phyloP scores from a whole-genome alignment of 2,888 invertebrate species.

The Epiblema foenella region DNA sequence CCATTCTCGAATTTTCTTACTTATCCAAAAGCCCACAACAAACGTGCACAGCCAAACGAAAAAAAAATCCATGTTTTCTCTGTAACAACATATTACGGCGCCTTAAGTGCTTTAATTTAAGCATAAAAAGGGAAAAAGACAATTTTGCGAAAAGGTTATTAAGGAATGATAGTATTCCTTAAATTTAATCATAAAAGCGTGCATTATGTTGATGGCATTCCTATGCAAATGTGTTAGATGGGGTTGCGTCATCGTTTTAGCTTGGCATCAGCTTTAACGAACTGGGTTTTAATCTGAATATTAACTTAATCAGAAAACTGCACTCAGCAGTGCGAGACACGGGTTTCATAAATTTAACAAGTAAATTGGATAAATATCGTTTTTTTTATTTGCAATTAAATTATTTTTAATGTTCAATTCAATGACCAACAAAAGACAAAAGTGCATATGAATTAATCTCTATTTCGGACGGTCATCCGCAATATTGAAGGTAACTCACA shows the following conservation, averaged over 20 bases:
- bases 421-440: background rate
- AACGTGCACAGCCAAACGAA: constrained; percentile 63
- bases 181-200: constrained; percentile 34
- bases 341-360: background rate
- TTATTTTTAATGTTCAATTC: background rate
- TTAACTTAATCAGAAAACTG: constrained; percentile 25
- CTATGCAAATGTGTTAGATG: constrained; percentile 38
- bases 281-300: constrained; percentile 27
- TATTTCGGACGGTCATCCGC: too few species aligned
- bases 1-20: constrained; percentile 71
- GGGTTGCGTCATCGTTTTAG: constrained; percentile 36
- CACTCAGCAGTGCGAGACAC: background rate
- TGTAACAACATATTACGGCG: constrained; percentile 48
- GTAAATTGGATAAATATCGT: background rate
- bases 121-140: background rate
- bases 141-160: constrained; percentile 16
- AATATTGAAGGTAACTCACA: too few species aligned
- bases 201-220: constrained; percentile 42
- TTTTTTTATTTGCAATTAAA: background rate
- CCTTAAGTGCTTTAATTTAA: constrained; percentile 9
- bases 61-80: constrained; percentile 61
- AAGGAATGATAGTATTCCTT: constrained; percentile 32
- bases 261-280: constrained; percentile 31
- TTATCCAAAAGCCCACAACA: constrained; percentile 67
- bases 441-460: too few species aligned